phyloP scores from a whole-genome alignment of 2,113 vertebrate species.

The Syngnathoides biaculeatus region DNA sequence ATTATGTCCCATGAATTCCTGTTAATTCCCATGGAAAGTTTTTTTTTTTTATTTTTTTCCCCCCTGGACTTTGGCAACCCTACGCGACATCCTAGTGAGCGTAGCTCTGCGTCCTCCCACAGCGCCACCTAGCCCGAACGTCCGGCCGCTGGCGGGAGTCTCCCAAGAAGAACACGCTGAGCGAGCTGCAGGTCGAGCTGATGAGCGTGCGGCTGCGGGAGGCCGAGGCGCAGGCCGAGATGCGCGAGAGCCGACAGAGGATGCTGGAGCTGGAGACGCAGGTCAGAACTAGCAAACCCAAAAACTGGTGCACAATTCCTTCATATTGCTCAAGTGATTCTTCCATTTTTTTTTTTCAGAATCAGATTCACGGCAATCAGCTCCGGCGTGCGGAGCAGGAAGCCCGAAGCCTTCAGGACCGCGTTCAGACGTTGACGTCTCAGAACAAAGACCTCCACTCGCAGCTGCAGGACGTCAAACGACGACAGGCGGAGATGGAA shows the following conservation, averaged over 20 bases:
- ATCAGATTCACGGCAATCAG: conserved; percentile 92
- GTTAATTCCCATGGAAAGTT: too few species aligned
- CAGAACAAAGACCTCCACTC: conserved; percentile 86
- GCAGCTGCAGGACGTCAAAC: conserved; percentile 86
- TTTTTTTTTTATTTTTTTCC: too few species aligned
- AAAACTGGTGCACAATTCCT: too few species aligned
- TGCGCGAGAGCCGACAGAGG: conserved; percentile 88
- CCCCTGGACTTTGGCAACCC: too few species aligned
- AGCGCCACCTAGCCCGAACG: conserved; percentile 92
- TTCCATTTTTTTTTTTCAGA: conserved; percentile 66
- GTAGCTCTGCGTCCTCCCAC: background rate
- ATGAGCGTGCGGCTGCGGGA: conserved; percentile 91
- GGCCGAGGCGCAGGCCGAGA: conserved; percentile 91
- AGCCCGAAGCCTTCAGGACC: conserved; percentile 73
- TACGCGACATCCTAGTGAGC: background rate
- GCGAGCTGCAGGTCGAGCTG: conserved; percentile 93
- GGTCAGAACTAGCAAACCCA: conserved; percentile 69
- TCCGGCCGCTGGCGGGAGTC: conserved; percentile 92
- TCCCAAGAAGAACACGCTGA: conserved; percentile 83
- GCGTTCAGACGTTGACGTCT: conserved; percentile 79
- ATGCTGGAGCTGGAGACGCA: conserved; percentile 94
- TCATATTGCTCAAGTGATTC: too few species aligned
- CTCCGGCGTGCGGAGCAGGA: conserved; percentile 89
- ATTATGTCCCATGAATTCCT: too few species aligned
- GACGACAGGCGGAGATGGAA: conserved; percentile 90